These are phyloP conservation scores for Choloepus hoffmanni DNA, from an alignment of 2,113 vertebrate species.

Conservation along the genomic window DNA sequence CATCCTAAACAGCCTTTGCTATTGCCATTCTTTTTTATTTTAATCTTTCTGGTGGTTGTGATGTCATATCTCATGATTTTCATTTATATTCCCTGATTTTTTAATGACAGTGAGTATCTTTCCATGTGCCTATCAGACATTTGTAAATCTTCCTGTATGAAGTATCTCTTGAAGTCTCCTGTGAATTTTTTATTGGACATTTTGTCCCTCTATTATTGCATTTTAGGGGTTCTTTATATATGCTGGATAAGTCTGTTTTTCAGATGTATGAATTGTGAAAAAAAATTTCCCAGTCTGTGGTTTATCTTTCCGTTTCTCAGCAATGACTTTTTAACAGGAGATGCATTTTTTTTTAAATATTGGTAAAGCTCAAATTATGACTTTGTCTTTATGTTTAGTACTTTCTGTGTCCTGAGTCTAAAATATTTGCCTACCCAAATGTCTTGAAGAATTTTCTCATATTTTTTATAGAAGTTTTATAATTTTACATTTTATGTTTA, in stretches of 20 bases:
- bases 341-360: background rate
- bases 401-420: background rate
- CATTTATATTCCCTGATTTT: background rate
- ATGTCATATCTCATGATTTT: background rate
- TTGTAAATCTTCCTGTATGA: background rate
- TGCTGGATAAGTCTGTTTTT: too few relatives aligned
- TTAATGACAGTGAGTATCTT: background rate
- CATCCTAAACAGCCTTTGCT: background rate
- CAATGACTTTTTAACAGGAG: background rate
- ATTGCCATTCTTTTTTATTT: background rate
- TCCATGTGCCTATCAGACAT: background rate
- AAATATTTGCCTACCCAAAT: background rate
- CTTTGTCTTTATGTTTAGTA: background rate
- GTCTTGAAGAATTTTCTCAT: background rate
- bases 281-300: background rate
- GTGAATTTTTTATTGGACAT: background rate
- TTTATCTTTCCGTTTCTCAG: background rate
- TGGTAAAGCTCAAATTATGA: background rate
- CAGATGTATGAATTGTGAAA: background rate
- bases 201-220: background rate
- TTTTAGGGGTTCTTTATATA: background rate
- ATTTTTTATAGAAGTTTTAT: background rate
- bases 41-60: background rate
- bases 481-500: background rate
- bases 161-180: background rate